Evolutionary conservation across 2,888 invertebrate species (phyloP), one percentile per base, ranked within the genome.

Genomic region (Pheosia tremula): DNA sequence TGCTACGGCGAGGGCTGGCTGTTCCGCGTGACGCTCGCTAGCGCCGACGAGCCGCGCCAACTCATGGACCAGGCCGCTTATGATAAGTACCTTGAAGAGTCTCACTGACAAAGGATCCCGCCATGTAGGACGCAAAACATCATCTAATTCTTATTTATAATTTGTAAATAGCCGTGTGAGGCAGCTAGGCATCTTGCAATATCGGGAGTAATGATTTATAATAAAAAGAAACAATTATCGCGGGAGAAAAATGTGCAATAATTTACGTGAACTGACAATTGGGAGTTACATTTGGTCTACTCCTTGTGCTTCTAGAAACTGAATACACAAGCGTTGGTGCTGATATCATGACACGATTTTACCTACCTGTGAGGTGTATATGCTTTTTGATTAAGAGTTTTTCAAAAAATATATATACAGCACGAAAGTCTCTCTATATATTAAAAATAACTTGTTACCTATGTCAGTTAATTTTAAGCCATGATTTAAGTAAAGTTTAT

Each of bases 1-100:
- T 97, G 97, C 79, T 97, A 97, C 80, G 96, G 96, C 11, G 95
- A 97, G 79, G 98, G 98, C 62, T 98, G 98, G 98, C 89, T 98
- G 57, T 98, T 97, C 88, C 97, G 97, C 84, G 85, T 98, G 60
- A 95, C 96, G 84, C 84, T 98, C 61, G 89, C 94, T 5, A 94
- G 96, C 67, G 89, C 94, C 2, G 94, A 94, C 24, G 97, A 98
- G 87, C 70, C 97, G 41, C 91, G 95, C 58, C 85, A 88, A 56
- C 92, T 98, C 45, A 96, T 98, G 97, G 94, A 95, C 72, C 97
- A 97, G 87, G 90, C 94, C 11, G 90, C 95, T 6, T 98, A 98
- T 85, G 95, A 96, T 64, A 94, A 95, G 78, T 98, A 81, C 68
- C 77, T 91, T 3, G 75, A 87, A 59, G 88, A 88, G 37, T 68